Conservation (phyloP, 1,140 invertebrate species). For the Trinorchestia longiramus region DNA sequence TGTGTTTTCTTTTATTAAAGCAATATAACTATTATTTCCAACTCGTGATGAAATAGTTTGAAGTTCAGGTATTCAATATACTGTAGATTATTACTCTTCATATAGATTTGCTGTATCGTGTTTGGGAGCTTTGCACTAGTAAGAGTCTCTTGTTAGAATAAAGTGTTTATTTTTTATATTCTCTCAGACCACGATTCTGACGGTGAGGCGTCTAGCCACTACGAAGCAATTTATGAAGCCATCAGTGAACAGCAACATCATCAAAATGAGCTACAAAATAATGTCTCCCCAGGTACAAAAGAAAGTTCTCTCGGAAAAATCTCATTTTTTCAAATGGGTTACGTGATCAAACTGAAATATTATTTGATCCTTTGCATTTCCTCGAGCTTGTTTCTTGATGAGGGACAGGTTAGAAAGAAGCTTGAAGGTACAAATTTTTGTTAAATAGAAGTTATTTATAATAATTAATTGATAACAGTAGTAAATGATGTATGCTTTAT, state of each 20-base stretch:
- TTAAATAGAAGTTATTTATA: not conserved
- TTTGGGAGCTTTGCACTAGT: no score
- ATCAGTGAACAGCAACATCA: constrained; percentile 58
- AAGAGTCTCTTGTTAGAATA: no score
- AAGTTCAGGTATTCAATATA: no score
- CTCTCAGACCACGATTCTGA: constrained; percentile 60
- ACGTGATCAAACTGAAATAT: not conserved
- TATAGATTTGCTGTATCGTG: no score
- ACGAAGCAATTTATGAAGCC: constrained; percentile 68
- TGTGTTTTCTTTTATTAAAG: no score
- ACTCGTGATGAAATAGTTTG: no score
- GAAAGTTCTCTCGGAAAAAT: not conserved
- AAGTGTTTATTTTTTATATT: not conserved
- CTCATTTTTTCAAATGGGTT: not conserved
- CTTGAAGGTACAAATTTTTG: not conserved
- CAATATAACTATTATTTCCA: no score
- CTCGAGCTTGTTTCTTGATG: not conserved
- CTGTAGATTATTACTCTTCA: no score
- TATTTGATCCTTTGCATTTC: not conserved
- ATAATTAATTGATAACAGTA: not conserved
- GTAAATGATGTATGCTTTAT: not conserved
- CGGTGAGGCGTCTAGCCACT: constrained; percentile 66
- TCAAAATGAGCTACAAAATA: not conserved
- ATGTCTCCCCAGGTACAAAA: not conserved
- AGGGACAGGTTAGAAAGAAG: not conserved